Percentiles rank a stretch among this genome's conserved stretches.
Evolutionary conservation across 1,140 invertebrate species (phyloP).

Genomic region (Nebria ingens): DNA sequence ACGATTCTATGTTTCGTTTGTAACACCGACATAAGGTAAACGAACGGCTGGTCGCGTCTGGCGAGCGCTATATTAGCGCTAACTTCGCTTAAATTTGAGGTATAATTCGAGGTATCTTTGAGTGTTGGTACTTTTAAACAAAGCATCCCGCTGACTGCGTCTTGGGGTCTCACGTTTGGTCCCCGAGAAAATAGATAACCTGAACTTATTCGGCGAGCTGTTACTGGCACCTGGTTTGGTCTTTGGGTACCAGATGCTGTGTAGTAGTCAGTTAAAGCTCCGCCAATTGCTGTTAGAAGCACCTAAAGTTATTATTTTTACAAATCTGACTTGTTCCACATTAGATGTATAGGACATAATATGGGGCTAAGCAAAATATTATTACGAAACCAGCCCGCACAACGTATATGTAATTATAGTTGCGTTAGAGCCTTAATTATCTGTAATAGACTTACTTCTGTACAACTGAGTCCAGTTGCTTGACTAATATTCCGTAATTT

Average conservation of each 20-base stretch:
- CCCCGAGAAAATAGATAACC: slow-evolving; percentile 30
- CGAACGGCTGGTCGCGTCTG: slow-evolving; percentile 49
- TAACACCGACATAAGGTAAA: slow-evolving; percentile 55
- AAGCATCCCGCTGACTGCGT: slow-evolving; percentile 33
- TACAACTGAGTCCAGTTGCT: slow-evolving; percentile 49
- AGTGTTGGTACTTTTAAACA: slow-evolving; percentile 37
- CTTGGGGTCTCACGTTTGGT: slow-evolving; percentile 21
- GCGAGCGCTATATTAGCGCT: slow-evolving; percentile 47
- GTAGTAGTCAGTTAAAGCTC: slow-evolving; percentile 33
- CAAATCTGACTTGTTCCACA: too few species aligned
- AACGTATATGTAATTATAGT: too few species aligned
- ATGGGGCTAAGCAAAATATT: too few species aligned
- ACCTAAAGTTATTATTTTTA: slow-evolving; percentile 19
- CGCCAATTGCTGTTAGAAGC: slow-evolving; percentile 33
- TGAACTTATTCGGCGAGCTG: slow-evolving; percentile 34
- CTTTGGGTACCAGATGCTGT: slow-evolving; percentile 13
- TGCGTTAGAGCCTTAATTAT: too few species aligned
- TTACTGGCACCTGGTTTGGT: slow-evolving; percentile 34
- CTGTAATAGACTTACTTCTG: slow-evolving; percentile 26
- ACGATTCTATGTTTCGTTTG: slow-evolving; percentile 56
- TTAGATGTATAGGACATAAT: too few species aligned
- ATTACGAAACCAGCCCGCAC: too few species aligned
- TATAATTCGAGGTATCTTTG: slow-evolving; percentile 23
- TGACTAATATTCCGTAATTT: slow-evolving; percentile 41
- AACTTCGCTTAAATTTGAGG: slow-evolving; percentile 37